A percentile compares a stretch with the other conserved stretches of the same genome.
These are phyloP conservation scores for Dynastes maya DNA, from an alignment of 2,888 invertebrate genomes.

Conservation along the genomic window DNA sequence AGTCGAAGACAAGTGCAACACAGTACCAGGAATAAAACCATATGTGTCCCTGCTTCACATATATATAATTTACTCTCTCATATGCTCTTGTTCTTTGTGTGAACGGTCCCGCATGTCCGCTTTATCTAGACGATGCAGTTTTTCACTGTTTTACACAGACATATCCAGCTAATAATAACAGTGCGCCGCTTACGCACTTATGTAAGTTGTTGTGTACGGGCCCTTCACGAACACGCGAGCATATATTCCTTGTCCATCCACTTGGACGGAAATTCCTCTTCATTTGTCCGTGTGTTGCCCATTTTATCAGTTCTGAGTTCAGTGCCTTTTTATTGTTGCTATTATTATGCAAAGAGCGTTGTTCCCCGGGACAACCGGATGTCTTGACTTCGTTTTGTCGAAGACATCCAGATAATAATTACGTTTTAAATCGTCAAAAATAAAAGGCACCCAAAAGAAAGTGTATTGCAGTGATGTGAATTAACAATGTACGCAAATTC, in stretches of 20 bases:
- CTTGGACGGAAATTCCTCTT: slow-evolving; percentile 40
- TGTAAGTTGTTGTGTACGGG: slow-evolving; percentile 44
- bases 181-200: slow-evolving; percentile 46
- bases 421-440: slow-evolving; percentile 10
- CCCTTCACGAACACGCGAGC: slow-evolving; percentile 26
- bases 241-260: slow-evolving; percentile 36
- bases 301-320: slow-evolving; percentile 44
- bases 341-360: slow-evolving; percentile 51
- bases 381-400: slow-evolving; percentile 46
- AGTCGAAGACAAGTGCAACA: slow-evolving; percentile 43
- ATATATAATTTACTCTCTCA: slow-evolving; percentile 33
- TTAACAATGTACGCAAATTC: background rate
- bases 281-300: slow-evolving; percentile 28
- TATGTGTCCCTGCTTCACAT: slow-evolving; percentile 41
- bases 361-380: slow-evolving; percentile 46
- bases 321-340: slow-evolving; percentile 45
- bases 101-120: slow-evolving; percentile 44
- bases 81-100: slow-evolving; percentile 45
- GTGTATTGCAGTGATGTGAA: slow-evolving; percentile 36
- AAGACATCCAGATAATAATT: slow-evolving; percentile 23
- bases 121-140: slow-evolving; percentile 46
- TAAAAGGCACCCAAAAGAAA: background rate
- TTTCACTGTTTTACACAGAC: slow-evolving; percentile 45
- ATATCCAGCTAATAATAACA: slow-evolving; percentile 47
- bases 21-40: slow-evolving; percentile 45